These are phyloP conservation scores for Athene noctua DNA, from an alignment of 2,113 vertebrate genomes.

Conservation along the genomic window DNA sequence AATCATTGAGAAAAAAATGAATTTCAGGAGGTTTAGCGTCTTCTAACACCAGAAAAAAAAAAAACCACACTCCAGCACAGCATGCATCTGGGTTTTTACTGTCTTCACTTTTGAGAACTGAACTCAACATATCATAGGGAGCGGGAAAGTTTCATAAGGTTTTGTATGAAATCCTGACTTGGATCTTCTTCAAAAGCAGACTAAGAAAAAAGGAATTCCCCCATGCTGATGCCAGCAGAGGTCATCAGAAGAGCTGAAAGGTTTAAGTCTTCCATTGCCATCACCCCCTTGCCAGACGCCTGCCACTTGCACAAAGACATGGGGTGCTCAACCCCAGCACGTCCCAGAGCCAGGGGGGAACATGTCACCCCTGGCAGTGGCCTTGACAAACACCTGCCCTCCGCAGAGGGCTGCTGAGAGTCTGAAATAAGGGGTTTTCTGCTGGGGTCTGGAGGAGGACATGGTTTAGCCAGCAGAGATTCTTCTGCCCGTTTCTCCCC, in stretches of 20 bases:
- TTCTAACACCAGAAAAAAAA: not conserved
- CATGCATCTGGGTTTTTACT: not conserved
- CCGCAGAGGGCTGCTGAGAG: not conserved
- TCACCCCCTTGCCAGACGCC: not conserved
- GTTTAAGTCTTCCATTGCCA: constrained; percentile 39
- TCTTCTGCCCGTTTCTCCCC: not conserved
- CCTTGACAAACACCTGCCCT: not conserved
- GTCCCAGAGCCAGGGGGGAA: not conserved
- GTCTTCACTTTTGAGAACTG: constrained; percentile 3
- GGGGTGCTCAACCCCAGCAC: rapidly evolving
- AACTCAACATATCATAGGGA: not conserved
- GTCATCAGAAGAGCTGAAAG: constrained; percentile 56
- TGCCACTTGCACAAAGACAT: not conserved
- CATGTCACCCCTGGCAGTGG: not conserved
- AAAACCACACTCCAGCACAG: not conserved
- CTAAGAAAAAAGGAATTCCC: constrained; percentile 34
- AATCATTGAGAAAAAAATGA: not conserved
- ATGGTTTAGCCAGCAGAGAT: not conserved
- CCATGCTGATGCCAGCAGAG: constrained; percentile 57
- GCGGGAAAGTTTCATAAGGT: not conserved
- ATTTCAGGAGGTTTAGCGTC: not conserved
- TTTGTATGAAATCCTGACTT: constrained; percentile 29
- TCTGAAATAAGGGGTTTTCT: not conserved
- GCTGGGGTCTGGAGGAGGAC: not conserved
- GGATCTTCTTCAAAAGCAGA: constrained; percentile 56